phyloP scores from a whole-genome alignment of 2,888 invertebrate species.

The Scaptomyza reducta region DNA sequence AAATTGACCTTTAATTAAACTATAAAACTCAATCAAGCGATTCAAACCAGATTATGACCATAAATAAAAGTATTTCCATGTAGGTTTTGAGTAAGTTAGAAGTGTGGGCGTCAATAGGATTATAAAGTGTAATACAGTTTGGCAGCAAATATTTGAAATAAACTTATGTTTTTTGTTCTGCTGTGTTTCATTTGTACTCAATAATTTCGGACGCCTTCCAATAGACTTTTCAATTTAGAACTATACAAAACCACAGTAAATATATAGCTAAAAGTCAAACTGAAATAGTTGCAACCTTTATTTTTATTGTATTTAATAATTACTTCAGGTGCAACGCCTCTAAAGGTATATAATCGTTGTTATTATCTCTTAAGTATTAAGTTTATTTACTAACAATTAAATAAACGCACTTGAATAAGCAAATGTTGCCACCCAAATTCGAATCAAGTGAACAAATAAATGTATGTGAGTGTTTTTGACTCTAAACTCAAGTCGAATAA shows the following conservation, averaged over 20 bases:
- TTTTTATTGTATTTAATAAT: not conserved
- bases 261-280: not conserved
- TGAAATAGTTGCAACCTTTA: not conserved
- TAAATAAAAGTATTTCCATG: not conserved
- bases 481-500: slow-evolving; percentile 39
- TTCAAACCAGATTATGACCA: slow-evolving; percentile 57
- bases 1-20: slow-evolving; percentile 58
- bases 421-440: slow-evolving; percentile 22
- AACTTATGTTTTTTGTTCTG: not conserved
- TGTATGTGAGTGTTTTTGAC: slow-evolving; percentile 16
- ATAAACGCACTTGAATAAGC: slow-evolving; percentile 1
- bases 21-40: slow-evolving; percentile 59
- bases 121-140: not conserved
- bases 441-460: slow-evolving; percentile 13
- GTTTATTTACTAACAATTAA: slow-evolving; percentile 18
- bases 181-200: too few relatives aligned
- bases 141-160: not conserved
- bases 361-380: not conserved
- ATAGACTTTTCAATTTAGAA: slow-evolving; percentile 1
- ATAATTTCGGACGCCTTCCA: not conserved
- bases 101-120: slow-evolving; percentile 8
- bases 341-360: not conserved
- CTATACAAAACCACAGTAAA: slow-evolving; percentile 3
- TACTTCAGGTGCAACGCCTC: slow-evolving; percentile 1
- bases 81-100: not conserved